Conservation (phyloP, 2,113 vertebrate genomes). For the Lophochroa leadbeateri region DNA sequence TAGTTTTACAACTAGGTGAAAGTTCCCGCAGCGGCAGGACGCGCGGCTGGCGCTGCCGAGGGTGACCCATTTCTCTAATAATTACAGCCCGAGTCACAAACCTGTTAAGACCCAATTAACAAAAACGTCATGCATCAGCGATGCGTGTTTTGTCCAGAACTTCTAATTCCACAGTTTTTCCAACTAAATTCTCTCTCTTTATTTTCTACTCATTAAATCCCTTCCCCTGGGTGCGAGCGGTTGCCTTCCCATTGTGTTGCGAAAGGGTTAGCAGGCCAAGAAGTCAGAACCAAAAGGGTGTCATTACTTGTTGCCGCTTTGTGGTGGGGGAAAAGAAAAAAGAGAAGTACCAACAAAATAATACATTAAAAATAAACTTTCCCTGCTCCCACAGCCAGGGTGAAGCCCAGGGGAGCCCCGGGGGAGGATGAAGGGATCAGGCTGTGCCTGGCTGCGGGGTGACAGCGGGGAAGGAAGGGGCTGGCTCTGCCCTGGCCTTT, state of each 20-base stretch:
- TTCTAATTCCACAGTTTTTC: constrained; percentile 78
- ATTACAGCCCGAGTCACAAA: constrained; percentile 77
- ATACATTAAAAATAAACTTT: neutral
- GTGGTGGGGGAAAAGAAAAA: neutral
- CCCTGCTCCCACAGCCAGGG: neutral
- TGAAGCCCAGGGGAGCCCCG: rapidly evolving
- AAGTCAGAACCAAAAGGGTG: constrained; percentile 59
- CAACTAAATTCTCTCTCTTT: constrained; percentile 79
- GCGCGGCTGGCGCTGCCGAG: constrained; percentile 56
- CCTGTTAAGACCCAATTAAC: constrained; percentile 85
- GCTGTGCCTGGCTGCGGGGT: neutral
- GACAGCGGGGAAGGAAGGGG: neutral
- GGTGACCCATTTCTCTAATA: constrained; percentile 77
- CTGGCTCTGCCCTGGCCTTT: neutral
- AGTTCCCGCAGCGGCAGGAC: constrained; percentile 48
- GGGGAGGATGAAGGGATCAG: neutral
- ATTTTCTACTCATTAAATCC: constrained; percentile 80
- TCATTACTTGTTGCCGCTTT: constrained; percentile 21
- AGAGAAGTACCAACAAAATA: neutral
- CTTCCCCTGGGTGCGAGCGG: constrained; percentile 76
- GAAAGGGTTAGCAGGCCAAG: constrained; percentile 70
- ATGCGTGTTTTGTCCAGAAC: constrained; percentile 79
- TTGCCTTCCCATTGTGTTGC: constrained; percentile 70
- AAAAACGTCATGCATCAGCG: constrained; percentile 79
- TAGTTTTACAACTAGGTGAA: constrained; percentile 57